phyloP scores from a whole-genome alignment of 2,888 invertebrate genomes.

The Temnothorax unifasciatus region DNA sequence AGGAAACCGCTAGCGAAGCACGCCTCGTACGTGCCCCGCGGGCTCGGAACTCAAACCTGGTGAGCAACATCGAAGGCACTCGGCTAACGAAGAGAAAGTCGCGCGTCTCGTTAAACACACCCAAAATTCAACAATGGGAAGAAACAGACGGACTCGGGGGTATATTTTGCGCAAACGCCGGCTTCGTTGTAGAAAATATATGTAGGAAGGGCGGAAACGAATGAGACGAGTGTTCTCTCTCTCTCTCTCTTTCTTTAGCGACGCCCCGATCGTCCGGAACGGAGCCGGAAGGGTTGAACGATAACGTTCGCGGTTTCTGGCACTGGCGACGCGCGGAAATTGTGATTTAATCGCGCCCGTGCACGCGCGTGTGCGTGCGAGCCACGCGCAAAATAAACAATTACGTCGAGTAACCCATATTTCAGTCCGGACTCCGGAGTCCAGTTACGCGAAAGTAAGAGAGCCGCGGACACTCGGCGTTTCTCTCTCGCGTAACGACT shows the following conservation, averaged over 20 bases:
- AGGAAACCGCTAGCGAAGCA: slow-evolving; percentile 1
- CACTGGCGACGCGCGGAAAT: background rate
- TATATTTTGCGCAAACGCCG: background rate
- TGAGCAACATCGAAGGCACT: background rate
- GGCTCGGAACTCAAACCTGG: slow-evolving; percentile 8
- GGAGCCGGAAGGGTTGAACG: slow-evolving; percentile 1
- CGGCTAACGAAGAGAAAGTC: slow-evolving; percentile 8
- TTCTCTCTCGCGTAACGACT: background rate
- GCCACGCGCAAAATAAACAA: slow-evolving; percentile 63
- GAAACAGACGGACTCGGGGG: background rate
- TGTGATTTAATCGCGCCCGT: background rate
- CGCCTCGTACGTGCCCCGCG: background rate
- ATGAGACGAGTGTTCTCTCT: too few species aligned
- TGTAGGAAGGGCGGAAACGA: background rate
- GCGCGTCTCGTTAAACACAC: background rate
- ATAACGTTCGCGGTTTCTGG: slow-evolving; percentile 32
- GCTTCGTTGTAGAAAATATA: background rate
- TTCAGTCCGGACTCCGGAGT: slow-evolving; percentile 58
- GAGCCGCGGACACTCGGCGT: slow-evolving; percentile 45
- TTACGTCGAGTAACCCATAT: slow-evolving; percentile 53
- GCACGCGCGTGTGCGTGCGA: slow-evolving; percentile 11
- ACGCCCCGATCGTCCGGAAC: background rate
- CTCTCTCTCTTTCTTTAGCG: background rate
- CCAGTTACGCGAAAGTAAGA: slow-evolving; percentile 70
- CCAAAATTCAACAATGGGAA: background rate